Percentiles rank a stretch among this genome's conserved stretches.
phyloP scores from a whole-genome alignment of 1,140 invertebrate species.

The Ips nitidus region DNA sequence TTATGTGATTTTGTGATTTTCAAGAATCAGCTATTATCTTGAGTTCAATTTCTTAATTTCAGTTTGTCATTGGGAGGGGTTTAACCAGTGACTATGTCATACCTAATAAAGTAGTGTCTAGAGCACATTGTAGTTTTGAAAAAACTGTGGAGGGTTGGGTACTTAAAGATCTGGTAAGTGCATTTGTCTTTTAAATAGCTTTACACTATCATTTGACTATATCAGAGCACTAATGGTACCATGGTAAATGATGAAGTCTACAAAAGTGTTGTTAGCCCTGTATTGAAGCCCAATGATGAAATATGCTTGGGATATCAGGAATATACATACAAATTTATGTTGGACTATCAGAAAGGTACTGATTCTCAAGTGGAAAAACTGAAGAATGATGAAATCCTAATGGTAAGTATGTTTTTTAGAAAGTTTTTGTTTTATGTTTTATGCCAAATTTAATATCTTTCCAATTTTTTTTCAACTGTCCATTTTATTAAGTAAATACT shows the following conservation, averaged over 20 bases:
- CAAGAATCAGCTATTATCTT: neutral
- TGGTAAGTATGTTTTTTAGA: too few species aligned
- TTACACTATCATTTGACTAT: constrained; percentile 5
- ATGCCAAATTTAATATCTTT: too few species aligned
- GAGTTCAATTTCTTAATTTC: neutral
- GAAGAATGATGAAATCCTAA: constrained; percentile 3
- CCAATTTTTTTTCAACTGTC: too few species aligned
- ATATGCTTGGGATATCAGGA: constrained; percentile 26
- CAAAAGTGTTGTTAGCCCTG: constrained; percentile 15
- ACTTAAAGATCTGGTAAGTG: constrained; percentile 18
- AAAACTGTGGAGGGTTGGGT: constrained; percentile 14
- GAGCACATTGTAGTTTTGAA: constrained; percentile 18
- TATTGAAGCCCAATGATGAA: constrained; percentile 32
- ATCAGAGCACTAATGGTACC: constrained; percentile 42
- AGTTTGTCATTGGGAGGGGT: constrained; percentile 26
- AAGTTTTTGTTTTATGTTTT: too few species aligned
- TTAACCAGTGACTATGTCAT: constrained; percentile 18
- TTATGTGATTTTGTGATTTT: too few species aligned
- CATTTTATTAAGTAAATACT: too few species aligned
- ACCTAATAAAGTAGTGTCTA: constrained; percentile 22
- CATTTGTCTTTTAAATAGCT: constrained; percentile 1
- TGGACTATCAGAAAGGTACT: neutral
- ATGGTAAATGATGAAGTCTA: constrained; percentile 29
- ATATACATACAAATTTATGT: constrained; percentile 22
- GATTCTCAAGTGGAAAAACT: constrained; percentile 7